phyloP scores from a whole-genome alignment of 2,888 invertebrate genomes.

The Ctenicera cuprea region DNA sequence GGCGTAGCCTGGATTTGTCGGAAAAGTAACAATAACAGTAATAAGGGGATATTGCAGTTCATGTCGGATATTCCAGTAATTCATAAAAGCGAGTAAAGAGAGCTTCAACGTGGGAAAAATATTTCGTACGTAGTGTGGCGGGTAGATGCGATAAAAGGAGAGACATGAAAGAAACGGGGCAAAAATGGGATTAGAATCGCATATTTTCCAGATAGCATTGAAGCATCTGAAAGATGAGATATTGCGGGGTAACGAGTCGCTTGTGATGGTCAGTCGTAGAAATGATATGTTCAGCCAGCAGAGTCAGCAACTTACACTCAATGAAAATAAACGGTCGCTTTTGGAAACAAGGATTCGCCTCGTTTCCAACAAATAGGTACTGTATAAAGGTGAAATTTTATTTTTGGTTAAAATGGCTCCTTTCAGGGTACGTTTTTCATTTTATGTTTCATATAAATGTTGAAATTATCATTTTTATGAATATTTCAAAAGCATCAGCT shows the following conservation, averaged over 20 bases:
- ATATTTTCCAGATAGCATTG: conserved; percentile 14
- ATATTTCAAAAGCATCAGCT: neutral
- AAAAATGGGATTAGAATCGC: conserved; percentile 30
- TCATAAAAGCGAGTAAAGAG: conserved; percentile 18
- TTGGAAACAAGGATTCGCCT: conserved; percentile 48
- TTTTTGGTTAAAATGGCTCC: conserved; percentile 14
- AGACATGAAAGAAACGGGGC: conserved; percentile 5
- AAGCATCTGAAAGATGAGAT: conserved; percentile 38
- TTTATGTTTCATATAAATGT: conserved; percentile 23
- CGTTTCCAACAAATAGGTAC: conserved; percentile 42
- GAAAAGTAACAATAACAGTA: conserved; percentile 44
- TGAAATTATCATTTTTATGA: conserved; percentile 8
- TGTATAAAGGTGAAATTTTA: conserved; percentile 43
- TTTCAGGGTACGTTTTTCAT: conserved; percentile 14
- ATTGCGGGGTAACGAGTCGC: conserved; percentile 45
- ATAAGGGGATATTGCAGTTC: conserved; percentile 28
- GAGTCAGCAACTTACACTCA: conserved; percentile 51
- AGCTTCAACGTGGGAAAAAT: conserved; percentile 27
- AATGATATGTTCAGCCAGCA: conserved; percentile 46
- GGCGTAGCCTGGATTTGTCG: conserved; percentile 42
- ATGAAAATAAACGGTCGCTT: conserved; percentile 50
- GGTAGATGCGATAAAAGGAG: conserved; percentile 5
- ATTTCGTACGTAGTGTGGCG: conserved; percentile 17
- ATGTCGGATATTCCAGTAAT: conserved; percentile 31
- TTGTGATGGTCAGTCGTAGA: conserved; percentile 49